Base-by-base conservation (phyloP, 2,797 vertebrate genomes). In the Limosa lapponica region DNA sequence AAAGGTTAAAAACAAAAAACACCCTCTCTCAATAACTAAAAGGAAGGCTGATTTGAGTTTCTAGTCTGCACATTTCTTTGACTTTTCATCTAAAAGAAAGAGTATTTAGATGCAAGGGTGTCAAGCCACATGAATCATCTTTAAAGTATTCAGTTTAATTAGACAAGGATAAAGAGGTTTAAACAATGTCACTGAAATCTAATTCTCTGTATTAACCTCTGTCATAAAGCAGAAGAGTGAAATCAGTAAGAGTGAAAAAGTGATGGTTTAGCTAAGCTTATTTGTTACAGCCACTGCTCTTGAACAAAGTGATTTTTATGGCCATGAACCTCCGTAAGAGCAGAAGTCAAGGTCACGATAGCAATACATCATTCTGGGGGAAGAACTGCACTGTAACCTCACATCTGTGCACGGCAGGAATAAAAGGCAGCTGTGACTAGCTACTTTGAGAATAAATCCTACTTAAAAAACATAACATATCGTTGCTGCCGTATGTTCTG, bases 91-190 rank as follows among this genome's bases (percentile, higher is more conserved):
- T 43, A 64, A 89, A 94, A 93, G 66, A 92, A 46, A 51, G 61
- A 65, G 22, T 65, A 52, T 67, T 96, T 90, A 82, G 81, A 89
- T 54, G 46, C 37, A 70, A 86, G 77, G 62, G 88, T 64, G 86
- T 95, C 89, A 93, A 97, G 95, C 55, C 32, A 65, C 57, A 88
- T 70, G 96, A 97, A 95, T 97, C 95, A 95, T 82, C 97, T 96
- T 97, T 95, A 94, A 98, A 97, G 97, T 77, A 96, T 97, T 97
- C 95, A 82, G 96, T 97, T 97, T 97, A 98, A 98, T 98, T 97
- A 98, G 97, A 97, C 96, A 97, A 97, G 98, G 97, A 97, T 94
- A 98, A 98, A 94, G 96, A 97, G 95, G 82, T 96, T 98, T 97
- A 96, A 98, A 96, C 91, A 73, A 87, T 88, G 82, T 93, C 90